These are phyloP conservation scores for Caenorhabditis zanzibari DNA, from an alignment of 2,888 invertebrate species.

Conservation along the genomic window DNA sequence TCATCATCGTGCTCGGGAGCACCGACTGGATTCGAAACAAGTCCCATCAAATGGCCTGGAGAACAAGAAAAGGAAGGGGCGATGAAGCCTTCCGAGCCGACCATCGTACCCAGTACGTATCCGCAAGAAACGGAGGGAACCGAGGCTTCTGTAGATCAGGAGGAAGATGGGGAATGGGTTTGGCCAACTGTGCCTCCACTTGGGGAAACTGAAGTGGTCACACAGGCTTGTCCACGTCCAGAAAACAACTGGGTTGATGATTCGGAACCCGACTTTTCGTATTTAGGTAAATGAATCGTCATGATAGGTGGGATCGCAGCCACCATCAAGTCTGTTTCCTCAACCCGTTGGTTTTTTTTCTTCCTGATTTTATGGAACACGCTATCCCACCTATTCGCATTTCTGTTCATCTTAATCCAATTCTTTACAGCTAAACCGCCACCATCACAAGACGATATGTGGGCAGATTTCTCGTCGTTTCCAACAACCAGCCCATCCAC, in stretches of 20 bases:
- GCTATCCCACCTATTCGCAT: constrained; percentile 40
- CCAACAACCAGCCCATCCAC: constrained; percentile 17
- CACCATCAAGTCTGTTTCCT: constrained; percentile 23
- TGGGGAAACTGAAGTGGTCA: constrained; percentile 51
- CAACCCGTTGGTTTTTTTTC: background rate
- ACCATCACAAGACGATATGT: constrained; percentile 41
- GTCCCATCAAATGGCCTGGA: constrained; percentile 51
- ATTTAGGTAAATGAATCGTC: constrained; percentile 39
- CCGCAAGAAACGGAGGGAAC: constrained; percentile 9
- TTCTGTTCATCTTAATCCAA: background rate
- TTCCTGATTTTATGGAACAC: background rate
- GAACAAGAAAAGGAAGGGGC: constrained; percentile 25
- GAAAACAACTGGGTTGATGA: constrained; percentile 45
- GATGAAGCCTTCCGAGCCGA: background rate
- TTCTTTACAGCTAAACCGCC: constrained; percentile 39
- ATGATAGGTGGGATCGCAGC: constrained; percentile 48
- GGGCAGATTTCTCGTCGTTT: constrained; percentile 65
- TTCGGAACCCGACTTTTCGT: constrained; percentile 33
- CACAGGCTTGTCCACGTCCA: constrained; percentile 45
- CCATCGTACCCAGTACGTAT: constrained; percentile 39
- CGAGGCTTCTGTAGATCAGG: constrained; percentile 11
- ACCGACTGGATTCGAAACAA: background rate
- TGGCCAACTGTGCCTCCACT: constrained; percentile 59
- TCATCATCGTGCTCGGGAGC: constrained; percentile 40
- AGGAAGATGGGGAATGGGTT: constrained; percentile 51